Base-by-base conservation (phyloP, 2,888 invertebrate species). In the Ditula angustiorana region DNA sequence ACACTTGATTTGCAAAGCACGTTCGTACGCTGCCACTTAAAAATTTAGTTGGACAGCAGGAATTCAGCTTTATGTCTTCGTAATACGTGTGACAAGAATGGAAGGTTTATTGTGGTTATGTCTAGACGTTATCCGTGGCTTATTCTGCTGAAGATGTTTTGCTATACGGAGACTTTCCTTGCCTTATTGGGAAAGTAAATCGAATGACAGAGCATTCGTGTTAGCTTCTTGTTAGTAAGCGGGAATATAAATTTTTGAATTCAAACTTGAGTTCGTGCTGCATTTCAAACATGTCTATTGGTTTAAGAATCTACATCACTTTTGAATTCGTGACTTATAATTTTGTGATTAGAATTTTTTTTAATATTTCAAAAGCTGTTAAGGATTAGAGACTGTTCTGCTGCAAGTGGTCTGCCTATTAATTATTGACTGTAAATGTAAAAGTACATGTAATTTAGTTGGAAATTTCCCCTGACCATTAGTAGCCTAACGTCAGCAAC, bases 1-100 rank as follows among this genome's bases (percentile, higher is more conserved):
- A 80, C 83, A 90, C 91, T 92, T 91, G 90, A 92, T 92, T 92
- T 92, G 87, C 90, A 77, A 83, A 86, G 90, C 91, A 91, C 91
- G 91, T 89, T 85, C 52, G 21, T 74, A 74, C 78, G 68, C 69
- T 66, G 61, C 73, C 70, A 74, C 69, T 77, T 59, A 69, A 74
- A 71, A 67, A 70, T 68, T 60, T 56, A 50, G 58, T 16, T 23
- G 26, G 37, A 26, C 69, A 57, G 30, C 70, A 76, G 66, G 83
- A 74, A 76, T 74, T 83, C 75, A 79, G 82, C 90, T 80, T 76
- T 88, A 76, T 72, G 44, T 21, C 33, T 56, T 49, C 53, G 61
- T 62, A 64, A 73, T 81, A 85, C 72, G 77, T 71, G 71, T 71
- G 69, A 66, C 72, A 58, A 56, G 35, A 66, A 58, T 58, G 61